Conservation (phyloP, 2,888 invertebrate genomes). For the Nephrocerus scutellatus region DNA sequence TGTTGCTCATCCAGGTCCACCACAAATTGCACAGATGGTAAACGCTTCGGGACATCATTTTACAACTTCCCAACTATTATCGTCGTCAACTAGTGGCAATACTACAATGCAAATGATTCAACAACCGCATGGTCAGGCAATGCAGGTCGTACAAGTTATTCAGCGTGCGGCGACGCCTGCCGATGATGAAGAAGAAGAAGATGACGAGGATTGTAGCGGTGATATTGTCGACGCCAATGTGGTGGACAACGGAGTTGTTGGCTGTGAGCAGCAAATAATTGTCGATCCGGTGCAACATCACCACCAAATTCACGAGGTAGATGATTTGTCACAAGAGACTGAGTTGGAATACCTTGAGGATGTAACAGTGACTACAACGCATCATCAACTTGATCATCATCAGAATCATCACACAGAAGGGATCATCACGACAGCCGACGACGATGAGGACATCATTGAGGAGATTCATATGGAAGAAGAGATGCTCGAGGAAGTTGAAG, state of each 20-base stretch:
- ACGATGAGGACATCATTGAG: conserved; percentile 37
- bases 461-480: conserved; percentile 40
- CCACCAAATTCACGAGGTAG: conserved; percentile 39
- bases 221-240: conserved; percentile 33
- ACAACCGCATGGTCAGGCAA: conserved; percentile 43
- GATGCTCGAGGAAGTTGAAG: conserved; percentile 35
- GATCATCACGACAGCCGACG: conserved; percentile 31
- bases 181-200: too few relatives aligned
- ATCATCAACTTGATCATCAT: conserved; percentile 19
- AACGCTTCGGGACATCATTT: conserved; percentile 36
- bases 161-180: too few relatives aligned
- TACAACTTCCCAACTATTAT: conserved; percentile 35
- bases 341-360: conserved; percentile 42
- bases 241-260: conserved; percentile 35
- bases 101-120: conserved; percentile 47
- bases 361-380: conserved; percentile 33
- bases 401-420: conserved; percentile 20
- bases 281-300: conserved; percentile 33
- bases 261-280: conserved; percentile 37
- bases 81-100: conserved; percentile 41
- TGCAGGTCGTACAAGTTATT: conserved; percentile 38
- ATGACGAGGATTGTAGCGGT: conserved; percentile 31
- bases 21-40: conserved; percentile 44
- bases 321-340: conserved; percentile 35
- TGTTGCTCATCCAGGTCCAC: conserved; percentile 37